Conservation (phyloP, 1,140 invertebrate genomes). For the Epicauta chinensis region DNA sequence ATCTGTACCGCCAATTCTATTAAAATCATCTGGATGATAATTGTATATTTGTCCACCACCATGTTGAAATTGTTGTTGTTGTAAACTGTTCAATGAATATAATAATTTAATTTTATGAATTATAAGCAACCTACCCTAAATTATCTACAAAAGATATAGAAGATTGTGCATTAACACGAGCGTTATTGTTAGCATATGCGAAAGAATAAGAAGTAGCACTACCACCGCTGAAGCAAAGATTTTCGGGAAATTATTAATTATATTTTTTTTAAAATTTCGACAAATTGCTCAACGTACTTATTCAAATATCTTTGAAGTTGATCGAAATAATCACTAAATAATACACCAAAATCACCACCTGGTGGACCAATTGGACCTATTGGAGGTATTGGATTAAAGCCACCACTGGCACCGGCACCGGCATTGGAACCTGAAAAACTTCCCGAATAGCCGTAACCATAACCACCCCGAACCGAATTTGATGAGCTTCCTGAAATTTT, state of each 20-base stretch:
- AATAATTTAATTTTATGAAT: slow-evolving; percentile 6
- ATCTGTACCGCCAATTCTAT: not conserved
- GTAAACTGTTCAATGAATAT: not conserved
- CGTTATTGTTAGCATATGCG: slow-evolving; percentile 23
- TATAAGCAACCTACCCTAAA: slow-evolving; percentile 6
- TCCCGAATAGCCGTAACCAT: slow-evolving; percentile 24
- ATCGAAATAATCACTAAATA: slow-evolving; percentile 23
- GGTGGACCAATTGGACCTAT: slow-evolving; percentile 17
- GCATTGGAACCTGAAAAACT: too few species aligned
- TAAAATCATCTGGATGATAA: slow-evolving; percentile 3
- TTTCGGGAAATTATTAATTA: not conserved
- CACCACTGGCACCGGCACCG: not conserved
- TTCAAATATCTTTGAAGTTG: slow-evolving; percentile 20
- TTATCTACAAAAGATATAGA: slow-evolving; percentile 19
- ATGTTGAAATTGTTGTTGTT: not conserved
- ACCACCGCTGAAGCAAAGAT: slow-evolving; percentile 14
- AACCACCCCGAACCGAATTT: not conserved
- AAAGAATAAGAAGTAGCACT: slow-evolving; percentile 22
- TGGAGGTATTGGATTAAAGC: slow-evolving; percentile 6
- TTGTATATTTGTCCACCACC: too few species aligned
- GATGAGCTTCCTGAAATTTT: slow-evolving; percentile 2
- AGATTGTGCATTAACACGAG: slow-evolving; percentile 20
- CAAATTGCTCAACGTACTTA: slow-evolving; percentile 27
- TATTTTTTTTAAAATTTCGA: not conserved
- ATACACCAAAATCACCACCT: slow-evolving; percentile 26